phyloP scores from a whole-genome alignment of 1,140 invertebrate species.

The Sitobion miscanthi region DNA sequence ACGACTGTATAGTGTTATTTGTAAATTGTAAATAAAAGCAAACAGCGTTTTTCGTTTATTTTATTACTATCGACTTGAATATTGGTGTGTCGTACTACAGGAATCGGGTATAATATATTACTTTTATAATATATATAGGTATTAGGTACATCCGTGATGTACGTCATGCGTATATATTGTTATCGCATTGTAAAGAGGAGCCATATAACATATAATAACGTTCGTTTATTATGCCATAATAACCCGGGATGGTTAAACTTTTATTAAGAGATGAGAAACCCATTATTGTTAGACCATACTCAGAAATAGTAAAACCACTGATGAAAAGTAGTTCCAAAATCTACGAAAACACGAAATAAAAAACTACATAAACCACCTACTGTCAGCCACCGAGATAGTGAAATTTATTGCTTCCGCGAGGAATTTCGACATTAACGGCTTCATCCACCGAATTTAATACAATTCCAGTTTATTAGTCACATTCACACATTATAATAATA shows the following conservation, averaged over 20 bases:
- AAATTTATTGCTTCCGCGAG: neutral
- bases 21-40: neutral
- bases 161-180: neutral
- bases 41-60: neutral
- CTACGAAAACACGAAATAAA: slow-evolving; percentile 8
- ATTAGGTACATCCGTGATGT: neutral
- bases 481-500: slow-evolving; percentile 1
- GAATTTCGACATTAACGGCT: slow-evolving; percentile 32
- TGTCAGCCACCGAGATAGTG: slow-evolving; percentile 12
- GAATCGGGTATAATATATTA: neutral
- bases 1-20: neutral
- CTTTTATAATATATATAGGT: neutral
- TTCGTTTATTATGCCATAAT: neutral
- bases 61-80: neutral
- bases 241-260: neutral
- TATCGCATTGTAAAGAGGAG: neutral
- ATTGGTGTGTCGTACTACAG: neutral
- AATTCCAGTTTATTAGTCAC: slow-evolving; percentile 31
- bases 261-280: slow-evolving; percentile 4
- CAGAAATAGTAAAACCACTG: neutral
- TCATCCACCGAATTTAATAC: neutral
- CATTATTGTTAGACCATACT: neutral
- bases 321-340: neutral
- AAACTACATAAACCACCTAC: slow-evolving; percentile 39
- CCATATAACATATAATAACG: neutral